Evolutionary conservation across 2,888 invertebrate species (phyloP).

Genomic region (Athalia cordata): DNA sequence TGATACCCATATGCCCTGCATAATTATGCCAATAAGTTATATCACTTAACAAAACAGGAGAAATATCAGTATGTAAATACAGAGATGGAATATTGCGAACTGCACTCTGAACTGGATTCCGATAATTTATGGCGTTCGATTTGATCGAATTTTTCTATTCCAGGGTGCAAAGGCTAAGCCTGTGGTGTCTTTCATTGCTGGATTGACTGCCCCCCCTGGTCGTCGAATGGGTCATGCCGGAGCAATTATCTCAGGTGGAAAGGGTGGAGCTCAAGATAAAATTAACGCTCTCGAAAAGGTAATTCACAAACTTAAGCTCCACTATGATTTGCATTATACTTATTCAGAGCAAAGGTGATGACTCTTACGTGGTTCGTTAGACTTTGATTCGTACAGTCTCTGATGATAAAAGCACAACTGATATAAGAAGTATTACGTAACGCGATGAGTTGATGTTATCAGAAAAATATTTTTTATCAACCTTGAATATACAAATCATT

Average conservation of each 20-base stretch:
- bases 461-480: slow-evolving; percentile 15
- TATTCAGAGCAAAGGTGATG: background rate
- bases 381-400: background rate
- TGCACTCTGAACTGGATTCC: background rate
- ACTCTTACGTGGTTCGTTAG: background rate
- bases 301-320: background rate
- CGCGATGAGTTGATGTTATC: slow-evolving; percentile 5
- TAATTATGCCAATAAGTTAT: slow-evolving; percentile 16
- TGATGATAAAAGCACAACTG: background rate
- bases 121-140: slow-evolving; percentile 49
- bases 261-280: slow-evolving; percentile 98
- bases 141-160: slow-evolving; percentile 60
- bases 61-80: background rate
- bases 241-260: slow-evolving; percentile 99
- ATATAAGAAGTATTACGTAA: background rate
- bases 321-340: background rate
- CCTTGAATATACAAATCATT: slow-evolving; percentile 11
- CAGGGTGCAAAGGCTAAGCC: slow-evolving; percentile 94
- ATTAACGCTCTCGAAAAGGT: slow-evolving; percentile 93
- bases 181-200: slow-evolving; percentile 99
- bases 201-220: slow-evolving; percentile 97
- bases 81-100: background rate
- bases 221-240: slow-evolving; percentile 99
- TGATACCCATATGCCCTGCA: slow-evolving; percentile 18
- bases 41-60: background rate